Evolutionary conservation across 2,113 vertebrate genomes (phyloP).

Genomic region (Pionites leucogaster): DNA sequence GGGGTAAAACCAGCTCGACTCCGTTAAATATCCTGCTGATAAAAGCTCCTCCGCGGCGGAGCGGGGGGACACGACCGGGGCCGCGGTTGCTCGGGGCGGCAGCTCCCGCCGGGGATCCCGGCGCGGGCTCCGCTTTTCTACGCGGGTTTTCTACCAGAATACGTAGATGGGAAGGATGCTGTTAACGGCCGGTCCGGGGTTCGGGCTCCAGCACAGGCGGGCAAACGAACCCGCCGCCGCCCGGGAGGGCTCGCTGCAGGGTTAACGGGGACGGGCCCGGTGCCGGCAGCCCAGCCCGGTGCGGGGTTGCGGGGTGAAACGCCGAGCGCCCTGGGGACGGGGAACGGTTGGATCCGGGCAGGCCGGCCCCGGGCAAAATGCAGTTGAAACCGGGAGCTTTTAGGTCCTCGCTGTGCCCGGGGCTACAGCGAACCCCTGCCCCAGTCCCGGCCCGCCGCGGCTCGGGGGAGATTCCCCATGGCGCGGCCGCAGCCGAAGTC

Average conservation of each 20-base stretch:
- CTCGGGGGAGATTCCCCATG: background rate
- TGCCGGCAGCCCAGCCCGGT: background rate
- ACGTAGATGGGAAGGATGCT: rapidly evolving
- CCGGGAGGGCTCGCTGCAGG: background rate
- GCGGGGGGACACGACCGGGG: background rate
- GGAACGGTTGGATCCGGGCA: too few relatives aligned
- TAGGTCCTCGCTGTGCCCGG: too few relatives aligned
- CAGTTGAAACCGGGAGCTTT: background rate
- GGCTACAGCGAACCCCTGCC: background rate
- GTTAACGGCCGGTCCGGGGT: background rate
- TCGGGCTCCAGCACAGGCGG: background rate
- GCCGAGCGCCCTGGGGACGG: too few relatives aligned
- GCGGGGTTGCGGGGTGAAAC: background rate
- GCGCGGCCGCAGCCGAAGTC: background rate
- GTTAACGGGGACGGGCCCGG: background rate
- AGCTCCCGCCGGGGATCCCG: background rate
- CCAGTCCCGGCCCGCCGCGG: background rate
- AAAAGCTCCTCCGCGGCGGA: background rate
- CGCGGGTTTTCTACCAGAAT: background rate
- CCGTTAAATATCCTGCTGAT: background rate
- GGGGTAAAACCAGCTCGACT: background rate
- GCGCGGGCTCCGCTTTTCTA: background rate
- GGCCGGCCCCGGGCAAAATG: background rate
- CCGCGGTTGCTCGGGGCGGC: background rate
- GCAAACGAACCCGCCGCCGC: background rate